These are phyloP conservation scores for Ateles fusciceps DNA, from an alignment of 2,797 vertebrate genomes.

Conservation along the genomic window DNA sequence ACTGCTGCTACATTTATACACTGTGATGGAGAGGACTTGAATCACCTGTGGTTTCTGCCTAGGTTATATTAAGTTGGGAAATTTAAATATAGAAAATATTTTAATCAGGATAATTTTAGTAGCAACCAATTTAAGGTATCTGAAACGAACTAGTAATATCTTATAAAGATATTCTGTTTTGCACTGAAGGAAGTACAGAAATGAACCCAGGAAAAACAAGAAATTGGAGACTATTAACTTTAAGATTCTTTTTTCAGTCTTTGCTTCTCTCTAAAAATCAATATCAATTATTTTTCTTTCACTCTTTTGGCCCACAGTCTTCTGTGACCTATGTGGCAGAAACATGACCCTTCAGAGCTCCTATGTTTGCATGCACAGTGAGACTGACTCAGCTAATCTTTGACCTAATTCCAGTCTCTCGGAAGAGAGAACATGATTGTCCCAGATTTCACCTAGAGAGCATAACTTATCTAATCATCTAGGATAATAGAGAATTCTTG, in stretches of 20 bases:
- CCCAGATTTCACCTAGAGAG: neutral
- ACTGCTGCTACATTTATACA: no score
- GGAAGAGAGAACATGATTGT: neutral
- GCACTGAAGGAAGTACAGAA: neutral
- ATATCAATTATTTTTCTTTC: neutral
- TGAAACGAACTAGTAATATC: neutral
- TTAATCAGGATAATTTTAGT: neutral
- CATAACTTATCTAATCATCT: neutral
- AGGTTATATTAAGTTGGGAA: neutral
- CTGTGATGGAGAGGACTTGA: neutral
- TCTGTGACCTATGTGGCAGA: neutral
- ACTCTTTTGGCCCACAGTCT: neutral
- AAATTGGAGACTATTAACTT: neutral
- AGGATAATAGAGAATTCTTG: neutral
- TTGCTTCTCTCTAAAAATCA: neutral
- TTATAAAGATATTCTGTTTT: neutral
- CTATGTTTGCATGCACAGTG: neutral
- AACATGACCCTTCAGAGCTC: neutral
- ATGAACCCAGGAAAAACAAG: neutral
- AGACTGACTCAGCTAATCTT: neutral
- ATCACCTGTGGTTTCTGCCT: neutral
- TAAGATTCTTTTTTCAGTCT: neutral
- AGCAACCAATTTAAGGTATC: neutral
- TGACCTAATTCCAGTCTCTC: neutral
- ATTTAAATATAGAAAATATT: neutral